A percentile compares a stretch with the other conserved stretches of the same genome.
phyloP scores from a whole-genome alignment of 2,797 vertebrate species.

The Miichthys miiuy region DNA sequence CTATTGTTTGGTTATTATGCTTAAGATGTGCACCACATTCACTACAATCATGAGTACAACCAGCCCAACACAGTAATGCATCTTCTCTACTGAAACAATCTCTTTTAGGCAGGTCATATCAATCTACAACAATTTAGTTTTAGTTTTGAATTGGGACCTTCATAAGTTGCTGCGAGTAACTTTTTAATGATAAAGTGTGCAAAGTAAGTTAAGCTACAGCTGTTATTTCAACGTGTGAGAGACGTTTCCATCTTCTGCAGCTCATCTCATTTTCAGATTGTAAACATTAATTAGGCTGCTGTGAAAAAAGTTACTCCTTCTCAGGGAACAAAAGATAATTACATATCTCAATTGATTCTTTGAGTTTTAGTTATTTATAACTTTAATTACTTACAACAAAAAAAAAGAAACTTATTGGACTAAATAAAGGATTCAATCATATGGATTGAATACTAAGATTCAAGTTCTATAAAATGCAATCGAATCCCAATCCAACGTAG shows the following conservation, averaged over 20 bases:
- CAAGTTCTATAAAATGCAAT: background rate
- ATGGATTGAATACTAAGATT: background rate
- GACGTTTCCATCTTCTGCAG: background rate
- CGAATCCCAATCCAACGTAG: no score
- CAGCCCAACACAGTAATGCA: background rate
- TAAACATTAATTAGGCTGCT: constrained; percentile 25
- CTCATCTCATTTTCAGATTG: constrained; percentile 26
- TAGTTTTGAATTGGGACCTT: background rate
- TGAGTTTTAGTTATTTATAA: constrained; percentile 9
- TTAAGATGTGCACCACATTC: background rate
- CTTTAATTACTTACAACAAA: constrained; percentile 12
- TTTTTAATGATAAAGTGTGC: background rate
- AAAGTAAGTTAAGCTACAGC: background rate
- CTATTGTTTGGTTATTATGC: background rate
- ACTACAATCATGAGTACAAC: background rate
- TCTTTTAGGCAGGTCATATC: background rate
- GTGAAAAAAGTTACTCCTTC: background rate
- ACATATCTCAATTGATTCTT: background rate
- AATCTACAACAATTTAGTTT: background rate
- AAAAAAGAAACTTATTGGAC: background rate
- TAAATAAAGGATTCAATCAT: background rate
- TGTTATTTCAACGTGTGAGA: background rate
- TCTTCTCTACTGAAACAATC: background rate
- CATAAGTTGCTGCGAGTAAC: background rate
- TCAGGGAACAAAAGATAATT: constrained; percentile 12